phyloP scores from a whole-genome alignment of 2,888 invertebrate genomes.

The Drosophila differens region DNA sequence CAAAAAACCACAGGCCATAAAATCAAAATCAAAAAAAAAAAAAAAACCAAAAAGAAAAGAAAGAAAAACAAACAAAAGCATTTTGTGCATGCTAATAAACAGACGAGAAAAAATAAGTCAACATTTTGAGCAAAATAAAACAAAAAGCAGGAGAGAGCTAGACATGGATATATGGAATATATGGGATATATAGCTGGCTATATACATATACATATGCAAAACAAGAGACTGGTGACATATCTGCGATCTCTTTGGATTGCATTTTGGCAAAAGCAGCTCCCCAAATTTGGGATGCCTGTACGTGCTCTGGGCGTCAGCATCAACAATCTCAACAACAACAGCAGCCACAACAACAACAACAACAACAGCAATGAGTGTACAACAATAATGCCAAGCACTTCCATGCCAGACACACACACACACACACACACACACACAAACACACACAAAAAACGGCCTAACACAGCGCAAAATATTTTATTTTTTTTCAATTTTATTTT shows the following conservation, averaged over 20 bases:
- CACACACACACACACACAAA: conserved; percentile 23
- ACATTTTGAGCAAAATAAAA: conserved; percentile 74
- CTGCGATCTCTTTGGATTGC: conserved; percentile 63
- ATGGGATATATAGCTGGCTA: conserved; percentile 12
- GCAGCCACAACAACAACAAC: conserved; percentile 24
- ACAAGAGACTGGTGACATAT: conserved; percentile 37
- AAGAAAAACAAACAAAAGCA: conserved; percentile 22
- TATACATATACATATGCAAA: conserved; percentile 45
- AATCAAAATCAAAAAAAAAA: conserved; percentile 21
- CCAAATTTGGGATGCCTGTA: conserved; percentile 69
- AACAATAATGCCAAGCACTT: conserved; percentile 42
- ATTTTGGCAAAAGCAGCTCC: conserved; percentile 61
- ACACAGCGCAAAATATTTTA: conserved; percentile 72
- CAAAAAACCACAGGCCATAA: conserved; percentile 53
- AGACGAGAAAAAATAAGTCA: conserved; percentile 24
- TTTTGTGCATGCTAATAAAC: conserved; percentile 48
- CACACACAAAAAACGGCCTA: conserved; percentile 72
- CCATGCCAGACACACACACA: conserved; percentile 33
- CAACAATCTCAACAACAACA: conserved; percentile 47
- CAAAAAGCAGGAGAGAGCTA: conserved; percentile 19
- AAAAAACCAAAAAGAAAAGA: conserved; percentile 14
- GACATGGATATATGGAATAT: conserved; percentile 17
- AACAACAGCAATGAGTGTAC: conserved; percentile 17
- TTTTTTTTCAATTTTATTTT: conserved; percentile 60
- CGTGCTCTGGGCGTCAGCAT: conserved; percentile 71